Evolutionary conservation across 2,113 vertebrate genomes (phyloP).

Genomic region (Forbesichthys papilliferus): DNA sequence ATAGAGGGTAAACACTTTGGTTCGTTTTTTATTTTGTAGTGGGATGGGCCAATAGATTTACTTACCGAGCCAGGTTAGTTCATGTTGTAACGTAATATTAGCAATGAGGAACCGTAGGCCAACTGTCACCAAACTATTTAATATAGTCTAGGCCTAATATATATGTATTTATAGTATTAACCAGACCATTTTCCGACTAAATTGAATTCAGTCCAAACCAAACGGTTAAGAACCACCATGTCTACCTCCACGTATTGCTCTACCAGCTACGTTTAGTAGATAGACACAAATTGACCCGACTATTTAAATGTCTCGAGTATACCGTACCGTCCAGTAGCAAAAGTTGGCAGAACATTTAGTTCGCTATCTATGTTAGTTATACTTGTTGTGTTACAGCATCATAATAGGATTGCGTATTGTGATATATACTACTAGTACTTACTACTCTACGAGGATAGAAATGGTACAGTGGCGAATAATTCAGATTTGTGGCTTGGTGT

Average conservation of each 20-base stretch:
- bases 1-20: not conserved
- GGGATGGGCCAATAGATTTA: not conserved
- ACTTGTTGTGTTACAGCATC: not conserved
- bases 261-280: no score
- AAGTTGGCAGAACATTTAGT: no score
- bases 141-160: no score
- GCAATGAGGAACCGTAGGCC: not conserved
- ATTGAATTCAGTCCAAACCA: no score
- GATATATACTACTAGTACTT: conserved; percentile 18
- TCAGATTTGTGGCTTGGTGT: not conserved
- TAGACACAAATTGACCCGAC: no score
- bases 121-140: not conserved
- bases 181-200: no score
- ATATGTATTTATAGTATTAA: no score
- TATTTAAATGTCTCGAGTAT: no score
- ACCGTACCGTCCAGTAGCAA: no score
- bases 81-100: not conserved
- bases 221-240: no score
- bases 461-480: conserved; percentile 23
- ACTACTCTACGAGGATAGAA: conserved; percentile 40
- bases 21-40: not conserved
- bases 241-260: no score
- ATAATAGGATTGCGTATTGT: not conserved
- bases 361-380: not conserved
- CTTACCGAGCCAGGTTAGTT: not conserved